Conservation (phyloP, 1,140 invertebrate species). For the Steinernema khuongi region DNA sequence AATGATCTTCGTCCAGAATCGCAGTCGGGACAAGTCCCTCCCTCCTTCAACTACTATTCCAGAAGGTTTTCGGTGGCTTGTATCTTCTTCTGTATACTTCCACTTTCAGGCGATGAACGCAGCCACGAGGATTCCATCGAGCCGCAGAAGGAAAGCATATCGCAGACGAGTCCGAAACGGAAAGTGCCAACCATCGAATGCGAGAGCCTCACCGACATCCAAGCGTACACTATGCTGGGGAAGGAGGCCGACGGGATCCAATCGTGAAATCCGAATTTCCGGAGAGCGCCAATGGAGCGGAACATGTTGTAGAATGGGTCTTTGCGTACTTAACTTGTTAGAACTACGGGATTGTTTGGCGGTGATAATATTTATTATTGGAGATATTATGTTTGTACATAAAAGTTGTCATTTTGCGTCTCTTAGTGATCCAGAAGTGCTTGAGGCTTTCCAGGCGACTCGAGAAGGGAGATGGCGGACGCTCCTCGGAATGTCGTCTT, state of each 20-base stretch:
- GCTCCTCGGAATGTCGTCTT: not conserved
- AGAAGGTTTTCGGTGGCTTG: not conserved
- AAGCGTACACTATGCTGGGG: constrained; percentile 1
- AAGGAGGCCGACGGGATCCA: not conserved
- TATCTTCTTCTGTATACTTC: not conserved
- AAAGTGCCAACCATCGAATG: not conserved
- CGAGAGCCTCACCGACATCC: not conserved
- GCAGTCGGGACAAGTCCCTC: not conserved
- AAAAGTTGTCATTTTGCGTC: too few species aligned
- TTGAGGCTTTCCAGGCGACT: too few species aligned
- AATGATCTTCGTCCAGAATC: not conserved
- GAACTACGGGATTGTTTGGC: not conserved
- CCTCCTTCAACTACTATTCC: not conserved
- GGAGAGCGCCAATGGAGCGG: too few species aligned
- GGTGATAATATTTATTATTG: not conserved
- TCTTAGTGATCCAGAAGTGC: too few species aligned
- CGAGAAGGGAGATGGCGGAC: too few species aligned
- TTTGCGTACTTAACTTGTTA: not conserved
- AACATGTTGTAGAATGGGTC: not conserved
- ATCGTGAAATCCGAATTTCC: not conserved
- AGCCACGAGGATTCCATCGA: not conserved
- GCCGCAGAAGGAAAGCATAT: not conserved
- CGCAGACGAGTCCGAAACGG: not conserved
- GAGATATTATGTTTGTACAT: not conserved
- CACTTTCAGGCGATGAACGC: not conserved